Evolutionary conservation across 2,888 invertebrate genomes (phyloP).

Genomic region (Rhabditoides inermis): DNA sequence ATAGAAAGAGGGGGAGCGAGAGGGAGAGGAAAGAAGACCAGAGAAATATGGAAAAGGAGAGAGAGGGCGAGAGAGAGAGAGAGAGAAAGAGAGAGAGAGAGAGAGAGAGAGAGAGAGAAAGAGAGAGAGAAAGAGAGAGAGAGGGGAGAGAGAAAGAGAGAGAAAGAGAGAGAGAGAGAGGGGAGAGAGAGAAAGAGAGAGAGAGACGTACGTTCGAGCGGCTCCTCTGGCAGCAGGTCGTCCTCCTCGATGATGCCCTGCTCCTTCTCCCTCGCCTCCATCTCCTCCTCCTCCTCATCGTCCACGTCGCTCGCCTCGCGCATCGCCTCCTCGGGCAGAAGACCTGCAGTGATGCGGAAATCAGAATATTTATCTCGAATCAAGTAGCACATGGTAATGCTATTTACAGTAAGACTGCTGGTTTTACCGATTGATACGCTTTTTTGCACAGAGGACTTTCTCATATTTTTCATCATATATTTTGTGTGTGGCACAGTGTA

Average conservation of each 20-base stretch:
- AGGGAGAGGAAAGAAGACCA: neutral
- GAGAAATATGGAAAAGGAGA: too few relatives aligned
- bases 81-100: neutral
- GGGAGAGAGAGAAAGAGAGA: neutral
- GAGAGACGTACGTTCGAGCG: slow-evolving; percentile 12
- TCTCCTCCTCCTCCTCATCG: neutral
- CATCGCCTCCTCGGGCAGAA: slow-evolving; percentile 13
- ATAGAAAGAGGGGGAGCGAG: neutral
- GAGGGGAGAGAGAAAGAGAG: neutral
- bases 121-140: neutral
- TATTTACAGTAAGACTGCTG: too few relatives aligned
- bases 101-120: neutral
- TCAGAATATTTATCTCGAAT: too few relatives aligned
- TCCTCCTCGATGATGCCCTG: slow-evolving; percentile 8
- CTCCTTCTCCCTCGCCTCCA: slow-evolving; percentile 5
- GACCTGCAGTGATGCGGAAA: too few relatives aligned
- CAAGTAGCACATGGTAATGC: too few relatives aligned
- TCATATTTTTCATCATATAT: too few relatives aligned
- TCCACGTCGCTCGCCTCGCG: slow-evolving; percentile 13
- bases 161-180: neutral
- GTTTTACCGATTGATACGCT: too few relatives aligned
- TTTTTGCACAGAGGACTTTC: too few relatives aligned
- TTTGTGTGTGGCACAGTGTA: too few relatives aligned
- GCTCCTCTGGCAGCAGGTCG: slow-evolving; percentile 12
- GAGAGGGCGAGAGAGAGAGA: too few relatives aligned